Evolutionary conservation across 2,888 invertebrate species (phyloP), one percentile per base, ranked within the genome.

Genomic region (Nephrocerus scutellatus): DNA sequence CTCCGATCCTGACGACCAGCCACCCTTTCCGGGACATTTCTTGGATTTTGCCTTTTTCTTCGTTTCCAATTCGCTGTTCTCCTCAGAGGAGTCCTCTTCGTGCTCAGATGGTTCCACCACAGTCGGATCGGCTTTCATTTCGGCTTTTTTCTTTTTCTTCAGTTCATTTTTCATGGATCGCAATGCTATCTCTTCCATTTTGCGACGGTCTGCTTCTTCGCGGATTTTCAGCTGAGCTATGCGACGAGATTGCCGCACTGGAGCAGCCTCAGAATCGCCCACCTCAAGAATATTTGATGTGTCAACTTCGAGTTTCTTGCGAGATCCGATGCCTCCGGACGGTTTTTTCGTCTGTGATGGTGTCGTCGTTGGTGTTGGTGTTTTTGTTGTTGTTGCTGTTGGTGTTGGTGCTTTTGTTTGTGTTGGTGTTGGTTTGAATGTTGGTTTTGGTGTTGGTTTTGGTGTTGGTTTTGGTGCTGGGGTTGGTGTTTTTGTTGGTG

Each of bases 181-280:
- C 29, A 84, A 56, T 0, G 82, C 74, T n/a, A 83, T 76, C 53
- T 86, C 87, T 55, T 88, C 86, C 34, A 79, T 63, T 46, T 82
- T 77, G 9, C 84, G 70, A 2, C 84, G 68, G 44, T 89, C 85
- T 0, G 85, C 85, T 60, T 89, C 87, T 58, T 90, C 89, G 49
- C 80, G 82, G 41, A 90, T 87, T 63, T 89, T 86, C 56, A 87
- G 74, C 63, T 88, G 88, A 0, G 90, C 91, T 51, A 92, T 86
- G 43, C 92, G 73, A 2, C 90, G 73, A 3, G 88, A 88, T 56
- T 86, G 84, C 6, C 91, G 70, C 5, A 88, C 82, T 1, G 68
- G 68, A 1, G 52, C 31, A 0, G 60, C 57, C 36, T 67, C 66
- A 3, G 58, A 51, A 13, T 64, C 63, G 2, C 47, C 54, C 1